A percentile compares a stretch with the other conserved stretches of the same genome.
Evolutionary conservation across 2,888 invertebrate genomes (phyloP).

Genomic region (Synanthedon myopaeformis): DNA sequence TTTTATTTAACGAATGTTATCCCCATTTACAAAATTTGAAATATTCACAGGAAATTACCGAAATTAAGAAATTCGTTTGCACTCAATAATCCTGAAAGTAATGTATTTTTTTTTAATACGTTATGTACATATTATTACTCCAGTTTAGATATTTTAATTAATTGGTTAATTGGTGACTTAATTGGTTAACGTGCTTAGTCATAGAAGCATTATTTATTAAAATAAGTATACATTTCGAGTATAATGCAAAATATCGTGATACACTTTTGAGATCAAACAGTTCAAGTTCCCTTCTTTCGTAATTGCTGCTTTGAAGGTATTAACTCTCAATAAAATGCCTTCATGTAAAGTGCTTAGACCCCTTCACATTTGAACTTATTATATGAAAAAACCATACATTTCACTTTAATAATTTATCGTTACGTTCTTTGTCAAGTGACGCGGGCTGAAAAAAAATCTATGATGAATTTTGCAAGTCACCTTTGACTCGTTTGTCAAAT

Average conservation of each 20-base stretch:
- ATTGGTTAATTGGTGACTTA: no score
- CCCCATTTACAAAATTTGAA: not conserved
- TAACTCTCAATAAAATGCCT: not conserved
- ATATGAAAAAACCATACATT: constrained; percentile 32
- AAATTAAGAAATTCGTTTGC: not conserved
- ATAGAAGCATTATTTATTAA: no score
- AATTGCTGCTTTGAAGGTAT: not conserved
- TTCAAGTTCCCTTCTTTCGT: not conserved
- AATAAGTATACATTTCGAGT: not conserved
- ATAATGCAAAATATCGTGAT: not conserved
- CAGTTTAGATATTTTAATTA: no score
- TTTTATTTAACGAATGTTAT: not conserved
- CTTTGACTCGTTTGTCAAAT: constrained; percentile 57
- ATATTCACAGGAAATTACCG: not conserved
- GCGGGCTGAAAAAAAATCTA: constrained; percentile 48
- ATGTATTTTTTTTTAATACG: no score
- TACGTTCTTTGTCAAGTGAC: constrained; percentile 41
- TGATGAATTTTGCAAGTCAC: constrained; percentile 54
- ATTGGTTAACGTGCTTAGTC: no score
- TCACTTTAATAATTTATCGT: constrained; percentile 44
- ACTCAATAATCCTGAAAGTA: not conserved
- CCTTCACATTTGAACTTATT: not conserved
- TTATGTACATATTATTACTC: no score
- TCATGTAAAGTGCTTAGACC: not conserved
- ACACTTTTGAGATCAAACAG: not conserved